Conservation (phyloP, 2,113 vertebrate genomes). For the Eupsittula cactorum region DNA sequence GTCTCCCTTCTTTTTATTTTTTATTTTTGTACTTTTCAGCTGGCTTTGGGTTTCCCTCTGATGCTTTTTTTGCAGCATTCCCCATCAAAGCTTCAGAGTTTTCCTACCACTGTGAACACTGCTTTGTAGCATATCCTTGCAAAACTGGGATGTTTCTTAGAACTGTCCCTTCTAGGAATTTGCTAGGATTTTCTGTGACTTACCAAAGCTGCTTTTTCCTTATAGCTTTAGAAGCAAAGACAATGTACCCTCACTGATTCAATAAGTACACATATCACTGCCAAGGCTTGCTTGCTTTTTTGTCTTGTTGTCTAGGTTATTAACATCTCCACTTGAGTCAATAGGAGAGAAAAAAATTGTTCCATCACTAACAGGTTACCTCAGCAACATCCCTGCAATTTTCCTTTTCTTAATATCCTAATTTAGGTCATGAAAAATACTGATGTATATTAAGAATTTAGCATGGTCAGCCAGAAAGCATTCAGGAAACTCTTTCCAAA, state of each 20-base stretch:
- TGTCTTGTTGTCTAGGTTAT: neutral
- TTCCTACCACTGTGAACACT: slow-evolving; percentile 2
- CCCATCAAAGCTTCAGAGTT: neutral
- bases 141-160: neutral
- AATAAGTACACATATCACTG: neutral
- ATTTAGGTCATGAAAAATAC: neutral
- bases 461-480: neutral
- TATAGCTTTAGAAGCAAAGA: neutral
- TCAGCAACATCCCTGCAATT: neutral
- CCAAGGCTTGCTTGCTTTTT: neutral
- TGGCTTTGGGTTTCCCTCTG: neutral
- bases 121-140: neutral
- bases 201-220: neutral
- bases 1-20: neutral
- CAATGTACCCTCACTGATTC: neutral
- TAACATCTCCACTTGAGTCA: neutral
- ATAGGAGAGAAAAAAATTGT: neutral
- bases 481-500: neutral
- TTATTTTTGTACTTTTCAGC: neutral
- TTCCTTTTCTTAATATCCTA: neutral
- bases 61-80: neutral
- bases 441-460: neutral
- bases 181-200: neutral
- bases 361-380: neutral
- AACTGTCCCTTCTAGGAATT: slow-evolving; percentile 36